Conservation (phyloP, 2,113 vertebrate species). For the Macaca mulatta region DNA sequence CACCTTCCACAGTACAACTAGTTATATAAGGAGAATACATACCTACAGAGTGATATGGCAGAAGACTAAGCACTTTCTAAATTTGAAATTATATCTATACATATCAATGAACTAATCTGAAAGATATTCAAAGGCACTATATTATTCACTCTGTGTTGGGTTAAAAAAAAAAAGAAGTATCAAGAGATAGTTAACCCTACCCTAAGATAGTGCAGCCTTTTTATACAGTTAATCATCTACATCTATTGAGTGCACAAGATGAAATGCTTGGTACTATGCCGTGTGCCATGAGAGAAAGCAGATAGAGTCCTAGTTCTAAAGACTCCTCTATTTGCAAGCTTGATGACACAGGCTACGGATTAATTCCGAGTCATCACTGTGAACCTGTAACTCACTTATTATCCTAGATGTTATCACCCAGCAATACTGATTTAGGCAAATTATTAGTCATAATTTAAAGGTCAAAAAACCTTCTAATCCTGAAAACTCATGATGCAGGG, state of each 20-base stretch:
- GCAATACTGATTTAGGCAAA: constrained; percentile 2
- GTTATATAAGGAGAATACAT: background rate
- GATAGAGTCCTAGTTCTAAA: background rate
- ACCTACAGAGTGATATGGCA: background rate
- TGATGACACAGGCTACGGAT: background rate
- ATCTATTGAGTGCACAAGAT: background rate
- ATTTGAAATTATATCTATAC: background rate
- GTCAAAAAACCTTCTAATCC: constrained; percentile 49
- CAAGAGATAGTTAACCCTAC: background rate
- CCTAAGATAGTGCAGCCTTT: background rate
- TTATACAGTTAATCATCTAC: background rate
- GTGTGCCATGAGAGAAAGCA: background rate
- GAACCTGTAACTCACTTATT: background rate
- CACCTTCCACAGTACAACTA: constrained; percentile 17
- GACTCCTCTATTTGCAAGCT: background rate
- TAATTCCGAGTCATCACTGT: background rate
- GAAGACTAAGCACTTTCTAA: background rate
- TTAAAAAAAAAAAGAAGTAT: background rate
- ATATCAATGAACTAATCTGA: constrained; percentile 2
- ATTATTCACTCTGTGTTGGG: background rate
- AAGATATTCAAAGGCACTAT: background rate
- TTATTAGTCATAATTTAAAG: constrained; percentile 61
- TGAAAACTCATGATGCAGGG: constrained; percentile 8
- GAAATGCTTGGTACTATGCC: background rate
- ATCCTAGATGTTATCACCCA: background rate